These are phyloP conservation scores for Parotia lawesii DNA, from an alignment of 2,113 vertebrate genomes.

Conservation along the genomic window DNA sequence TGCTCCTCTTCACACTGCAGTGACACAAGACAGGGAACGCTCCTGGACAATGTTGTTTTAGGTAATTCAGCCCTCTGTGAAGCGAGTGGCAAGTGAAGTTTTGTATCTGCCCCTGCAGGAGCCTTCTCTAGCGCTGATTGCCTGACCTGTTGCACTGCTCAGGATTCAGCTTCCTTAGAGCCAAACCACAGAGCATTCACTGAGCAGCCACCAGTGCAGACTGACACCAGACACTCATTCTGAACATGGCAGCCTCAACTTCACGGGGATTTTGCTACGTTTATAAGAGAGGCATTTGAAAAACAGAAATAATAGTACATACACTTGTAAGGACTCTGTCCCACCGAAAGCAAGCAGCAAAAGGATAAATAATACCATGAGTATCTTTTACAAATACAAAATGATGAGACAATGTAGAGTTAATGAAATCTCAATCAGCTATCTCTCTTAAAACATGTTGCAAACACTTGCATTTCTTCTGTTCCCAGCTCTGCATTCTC, in stretches of 20 bases:
- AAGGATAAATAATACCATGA: not conserved
- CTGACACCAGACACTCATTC: rapidly evolving
- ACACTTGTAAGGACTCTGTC: not conserved
- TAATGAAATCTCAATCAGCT: not conserved
- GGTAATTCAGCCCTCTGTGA: not conserved
- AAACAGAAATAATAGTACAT: not conserved
- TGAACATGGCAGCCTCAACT: not conserved
- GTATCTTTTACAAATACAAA: not conserved
- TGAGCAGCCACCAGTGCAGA: not conserved
- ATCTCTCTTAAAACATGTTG: conserved; percentile 6
- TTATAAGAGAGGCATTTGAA: not conserved
- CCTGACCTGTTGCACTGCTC: not conserved
- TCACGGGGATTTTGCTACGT: not conserved
- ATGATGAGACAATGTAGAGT: not conserved
- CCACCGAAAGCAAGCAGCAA: not conserved
- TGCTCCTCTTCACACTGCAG: not conserved
- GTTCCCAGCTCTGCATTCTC: conserved; percentile 14
- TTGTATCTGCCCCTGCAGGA: not conserved
- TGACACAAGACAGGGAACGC: not conserved
- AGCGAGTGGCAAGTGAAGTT: not conserved
- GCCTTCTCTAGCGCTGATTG: not conserved
- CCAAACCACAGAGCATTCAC: not conserved
- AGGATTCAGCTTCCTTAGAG: not conserved
- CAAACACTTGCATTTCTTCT: conserved; percentile 33
- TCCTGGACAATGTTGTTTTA: rapidly evolving